A percentile compares a stretch with the other conserved stretches of the same genome.
Conservation (phyloP, 2,797 vertebrate genomes). For the Channa striata region DNA sequence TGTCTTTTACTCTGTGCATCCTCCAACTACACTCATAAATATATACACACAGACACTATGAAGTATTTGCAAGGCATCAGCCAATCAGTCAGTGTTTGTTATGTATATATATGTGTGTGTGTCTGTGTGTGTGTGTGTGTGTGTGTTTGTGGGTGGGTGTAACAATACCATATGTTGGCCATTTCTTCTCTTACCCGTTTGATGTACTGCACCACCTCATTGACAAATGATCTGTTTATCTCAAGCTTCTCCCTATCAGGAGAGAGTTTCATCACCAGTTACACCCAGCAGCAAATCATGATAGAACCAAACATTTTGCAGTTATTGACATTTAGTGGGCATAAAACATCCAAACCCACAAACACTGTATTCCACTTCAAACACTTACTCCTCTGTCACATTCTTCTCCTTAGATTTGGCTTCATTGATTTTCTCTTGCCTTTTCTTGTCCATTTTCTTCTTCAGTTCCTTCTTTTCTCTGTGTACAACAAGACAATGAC, state of each 20-base stretch:
- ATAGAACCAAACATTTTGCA: slow-evolving; percentile 6
- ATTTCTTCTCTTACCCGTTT: slow-evolving; percentile 88
- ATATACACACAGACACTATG: slow-evolving; percentile 32
- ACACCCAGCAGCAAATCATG: not conserved
- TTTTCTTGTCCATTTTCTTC: slow-evolving; percentile 98
- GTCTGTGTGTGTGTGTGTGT: not conserved
- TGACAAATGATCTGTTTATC: slow-evolving; percentile 97
- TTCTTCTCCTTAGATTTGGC: slow-evolving; percentile 96
- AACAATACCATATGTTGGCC: too few relatives aligned
- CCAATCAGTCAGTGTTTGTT: not conserved
- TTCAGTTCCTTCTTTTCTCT: slow-evolving; percentile 99
- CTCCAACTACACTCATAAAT: slow-evolving; percentile 87
- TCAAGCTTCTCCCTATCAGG: slow-evolving; percentile 93
- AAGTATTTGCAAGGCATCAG: not conserved
- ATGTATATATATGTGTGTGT: not conserved
- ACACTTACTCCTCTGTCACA: slow-evolving; percentile 94
- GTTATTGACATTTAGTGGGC: slow-evolving; percentile 72
- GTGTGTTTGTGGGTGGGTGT: not conserved
- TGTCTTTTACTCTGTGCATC: slow-evolving; percentile 96
- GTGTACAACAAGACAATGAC: not conserved
- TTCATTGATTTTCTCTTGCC: slow-evolving; percentile 97
- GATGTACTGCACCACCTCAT: slow-evolving; percentile 97
- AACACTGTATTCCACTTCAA: not conserved
- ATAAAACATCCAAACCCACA: not conserved
- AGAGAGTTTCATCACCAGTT: slow-evolving; percentile 24